Evolutionary conservation across 2,113 vertebrate genomes (phyloP), one percentile per base, ranked within the genome.

Genomic region (Bagarius yarrelli): DNA sequence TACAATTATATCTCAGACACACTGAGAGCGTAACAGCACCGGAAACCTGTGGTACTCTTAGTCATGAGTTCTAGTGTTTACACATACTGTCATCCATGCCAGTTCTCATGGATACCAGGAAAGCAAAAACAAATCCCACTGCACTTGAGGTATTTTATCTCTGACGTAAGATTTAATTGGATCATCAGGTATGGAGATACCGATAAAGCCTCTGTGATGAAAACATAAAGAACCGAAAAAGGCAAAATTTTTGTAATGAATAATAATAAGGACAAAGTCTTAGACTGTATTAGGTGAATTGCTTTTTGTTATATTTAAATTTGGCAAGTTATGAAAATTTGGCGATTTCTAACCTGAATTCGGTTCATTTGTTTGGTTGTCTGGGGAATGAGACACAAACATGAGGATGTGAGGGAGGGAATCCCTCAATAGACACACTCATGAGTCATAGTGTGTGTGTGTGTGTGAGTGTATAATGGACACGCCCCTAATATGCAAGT

Each of bases 21-120:
- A 63, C 85, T n/a, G 69, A 14, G 18, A 89, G 90, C 87, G 89
- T 90, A 91, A 92, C 79, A 76, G 85, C 86, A 86, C 86, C 84
- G 53, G 85, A 40, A 88, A 83, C 89, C 89, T 88, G 84, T 87
- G 83, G 72, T 89, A 25, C 82, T 88, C 87, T 87, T 59, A 87
- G 73, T 86, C 83, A 74, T 44, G 36, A 63, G 32, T 32, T 18
- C 1, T 83, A 69, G n/a, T 71, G 83, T 86, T 83, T 78, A 69
- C 70, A 12, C 64, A 64, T 59, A 75, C 79, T 34, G 25, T 74
- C 83, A 32, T 69, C 78, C 69, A 87, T 87, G 89, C 90, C 89
- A 87, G 88, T 85, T 87, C 73, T 78, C 36, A 78, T 91, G 74
- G 86, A 53, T 67, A 87, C 85, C 61, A 67, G 16, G 50, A 55